Base-by-base conservation (phyloP, 2,113 vertebrate genomes). In the Urocitellus parryii region DNA sequence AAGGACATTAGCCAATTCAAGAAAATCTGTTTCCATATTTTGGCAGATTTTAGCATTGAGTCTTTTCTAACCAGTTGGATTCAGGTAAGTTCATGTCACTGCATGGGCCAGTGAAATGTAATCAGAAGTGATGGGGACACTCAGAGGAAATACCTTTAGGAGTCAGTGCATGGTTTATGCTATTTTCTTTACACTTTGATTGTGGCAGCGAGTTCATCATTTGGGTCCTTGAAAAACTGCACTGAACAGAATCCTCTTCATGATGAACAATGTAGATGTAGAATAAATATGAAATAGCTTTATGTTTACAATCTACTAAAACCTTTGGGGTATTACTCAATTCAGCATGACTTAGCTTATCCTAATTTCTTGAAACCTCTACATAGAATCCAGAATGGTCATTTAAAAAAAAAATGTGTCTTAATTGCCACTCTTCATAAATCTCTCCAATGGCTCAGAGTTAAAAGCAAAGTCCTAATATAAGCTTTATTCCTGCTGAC, bases 261-360 rank as follows among this genome's bases (percentile, higher is more conserved):
- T 58, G 3, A 53, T 0, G 4, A 37, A 20, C 3, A 39, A 0
- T 48, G 2, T 34, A 34, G 48, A 45, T 70, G 4, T 24, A 81
- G 13, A 80, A 48, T n/a, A 87, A 89, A 51, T 5, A 13, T 37
- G 17, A 61, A 91, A 14, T 42, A 56, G 48, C n/a, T 90, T 79
- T 87, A 56, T 70, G 53, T 17, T 79, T 79, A 5, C 24, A 65
- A 74, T 27, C 63, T 11, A 68, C 24, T 48, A 34, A 85, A 4
- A 18, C 7, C 45, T 88, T 68, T 25, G 42, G 25, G 29, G 4
- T 85, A 24, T 92, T 86, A 61, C 37, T 61, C 18, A 85, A 16
- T 77, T 6, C 7, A 85, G 4, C 14, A 20, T 81, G 77, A 61
- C 7, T 68, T 32, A 90, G 16, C 1, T 14, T 91, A 45, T 42